Base-by-base conservation (phyloP, 2,888 invertebrate species). In the Aricia artaxerxes region DNA sequence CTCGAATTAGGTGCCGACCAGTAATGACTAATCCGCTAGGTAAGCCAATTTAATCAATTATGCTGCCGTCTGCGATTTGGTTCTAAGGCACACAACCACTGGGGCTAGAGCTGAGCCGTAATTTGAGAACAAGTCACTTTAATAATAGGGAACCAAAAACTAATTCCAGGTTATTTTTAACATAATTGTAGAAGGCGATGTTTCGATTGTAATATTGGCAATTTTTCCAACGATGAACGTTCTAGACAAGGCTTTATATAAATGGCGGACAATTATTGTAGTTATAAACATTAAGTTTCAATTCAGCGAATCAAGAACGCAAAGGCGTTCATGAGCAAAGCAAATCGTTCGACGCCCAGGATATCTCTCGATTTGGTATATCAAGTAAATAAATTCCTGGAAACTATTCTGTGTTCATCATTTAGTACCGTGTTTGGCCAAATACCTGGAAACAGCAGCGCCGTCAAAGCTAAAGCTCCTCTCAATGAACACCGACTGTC, bases 21-120 rank as follows among this genome's bases (percentile, higher is more conserved):
- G 86, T 86, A 85, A 83, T 83, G 80, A 83, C 82, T 87, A 87
- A 88, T 87, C 86, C 85, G 84, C 82, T 83, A 83, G 77, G 81
- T 81, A 83, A 80, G 81, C 84, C 82, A 83, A 84, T 84, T 85
- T 84, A 88, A 89, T 88, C 89, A 89, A 88, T 89, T 88, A 88
- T 86, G 80, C 78, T 82, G 78, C 79, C 81, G 81, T 79, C 77
- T 80, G 79, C 81, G 79, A 82, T 82, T 82, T 78, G 35, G 40
- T 73, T 61, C 73, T 61, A 40, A 73, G 57, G 60, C 5, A 9
- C 31, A 24, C 57, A n/a, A 31, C 40, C 44, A 73, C 53, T 77
- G n/a, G 13, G 2, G 4, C 0, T 6, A 24, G 11, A 35, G 35
- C 35, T 38, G 31, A 69, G 35, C 35, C 69, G 1, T 69, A 69